Percentiles rank a stretch among this genome's conserved stretches.
Evolutionary conservation across 2,797 vertebrate species (phyloP).

Genomic region (Hemitrygon akajei): DNA sequence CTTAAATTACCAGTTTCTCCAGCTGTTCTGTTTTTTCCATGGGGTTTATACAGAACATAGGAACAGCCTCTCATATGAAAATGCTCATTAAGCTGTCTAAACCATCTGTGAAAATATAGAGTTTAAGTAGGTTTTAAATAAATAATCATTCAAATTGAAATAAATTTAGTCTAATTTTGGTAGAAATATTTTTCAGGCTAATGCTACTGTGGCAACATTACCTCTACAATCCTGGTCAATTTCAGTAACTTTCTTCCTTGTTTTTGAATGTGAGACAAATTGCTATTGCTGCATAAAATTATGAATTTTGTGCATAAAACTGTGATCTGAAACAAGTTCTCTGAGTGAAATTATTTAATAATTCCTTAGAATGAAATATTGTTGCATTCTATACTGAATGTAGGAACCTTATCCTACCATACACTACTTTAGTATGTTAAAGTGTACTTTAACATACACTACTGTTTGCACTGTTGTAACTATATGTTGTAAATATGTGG

Average conservation of each 20-base stretch:
- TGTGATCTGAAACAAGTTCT: not conserved
- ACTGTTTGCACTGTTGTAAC: no score
- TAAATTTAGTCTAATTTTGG: not conserved
- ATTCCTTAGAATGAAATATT: not conserved
- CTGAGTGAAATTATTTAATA: not conserved
- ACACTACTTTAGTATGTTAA: no score
- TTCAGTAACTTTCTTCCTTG: not conserved
- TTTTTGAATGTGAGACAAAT: not conserved
- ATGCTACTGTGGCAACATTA: not conserved
- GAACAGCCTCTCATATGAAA: constrained; percentile 91
- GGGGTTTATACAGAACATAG: constrained; percentile 94
- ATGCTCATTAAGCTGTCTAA: constrained; percentile 95
- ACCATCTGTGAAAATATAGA: constrained; percentile 73
- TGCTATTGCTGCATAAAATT: not conserved
- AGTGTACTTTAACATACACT: no score
- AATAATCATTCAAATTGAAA: not conserved
- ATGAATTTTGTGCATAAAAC: not conserved
- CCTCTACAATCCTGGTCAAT: no score
- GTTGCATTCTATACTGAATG: not conserved
- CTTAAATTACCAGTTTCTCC: constrained; percentile 83
- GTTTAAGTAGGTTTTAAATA: constrained; percentile 41
- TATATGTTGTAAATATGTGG: no score
- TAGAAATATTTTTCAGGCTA: not conserved
- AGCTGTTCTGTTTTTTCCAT: constrained; percentile 96
- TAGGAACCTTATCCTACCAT: no score